Percentiles rank a stretch among this genome's conserved stretches.
These are phyloP conservation scores for Tylochromis polylepis DNA, from an alignment of 2,113 vertebrate genomes.

Conservation along the genomic window DNA sequence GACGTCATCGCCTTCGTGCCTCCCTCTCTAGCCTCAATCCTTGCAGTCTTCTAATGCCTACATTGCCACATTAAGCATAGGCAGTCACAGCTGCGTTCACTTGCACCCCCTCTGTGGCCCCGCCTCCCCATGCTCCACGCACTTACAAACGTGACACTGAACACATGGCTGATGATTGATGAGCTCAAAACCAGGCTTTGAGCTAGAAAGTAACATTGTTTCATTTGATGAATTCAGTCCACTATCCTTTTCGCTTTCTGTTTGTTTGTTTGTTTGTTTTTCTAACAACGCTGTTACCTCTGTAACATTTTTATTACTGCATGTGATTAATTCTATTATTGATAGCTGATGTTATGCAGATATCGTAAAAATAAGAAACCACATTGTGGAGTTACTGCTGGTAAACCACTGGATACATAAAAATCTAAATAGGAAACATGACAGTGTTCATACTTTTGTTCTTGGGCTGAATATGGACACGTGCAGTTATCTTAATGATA, in stretches of 20 bases:
- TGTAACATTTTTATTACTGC: background rate
- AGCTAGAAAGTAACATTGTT: constrained; percentile 46
- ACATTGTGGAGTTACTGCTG: background rate
- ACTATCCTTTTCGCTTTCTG: background rate
- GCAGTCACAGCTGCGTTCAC: constrained; percentile 16
- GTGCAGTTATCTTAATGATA: background rate
- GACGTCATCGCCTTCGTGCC: constrained; percentile 13
- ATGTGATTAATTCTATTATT: background rate
- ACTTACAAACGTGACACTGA: constrained; percentile 35
- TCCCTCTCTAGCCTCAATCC: constrained; percentile 1
- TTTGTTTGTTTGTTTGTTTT: background rate
- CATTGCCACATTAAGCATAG: constrained; percentile 11
- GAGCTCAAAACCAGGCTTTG: constrained; percentile 43
- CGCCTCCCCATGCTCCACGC: background rate
- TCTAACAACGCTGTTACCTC: background rate
- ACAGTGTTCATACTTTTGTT: background rate
- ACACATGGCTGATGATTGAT: constrained; percentile 54
- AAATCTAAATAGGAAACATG: constrained; percentile 5
- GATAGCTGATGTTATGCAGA: background rate
- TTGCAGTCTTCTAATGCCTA: background rate
- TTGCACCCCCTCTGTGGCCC: background rate
- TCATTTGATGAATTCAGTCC: constrained; percentile 31
- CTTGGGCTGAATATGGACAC: background rate
- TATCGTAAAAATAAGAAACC: background rate
- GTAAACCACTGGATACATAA: background rate